phyloP scores from a whole-genome alignment of 2,888 invertebrate species.

The Odontocolon sp. region DNA sequence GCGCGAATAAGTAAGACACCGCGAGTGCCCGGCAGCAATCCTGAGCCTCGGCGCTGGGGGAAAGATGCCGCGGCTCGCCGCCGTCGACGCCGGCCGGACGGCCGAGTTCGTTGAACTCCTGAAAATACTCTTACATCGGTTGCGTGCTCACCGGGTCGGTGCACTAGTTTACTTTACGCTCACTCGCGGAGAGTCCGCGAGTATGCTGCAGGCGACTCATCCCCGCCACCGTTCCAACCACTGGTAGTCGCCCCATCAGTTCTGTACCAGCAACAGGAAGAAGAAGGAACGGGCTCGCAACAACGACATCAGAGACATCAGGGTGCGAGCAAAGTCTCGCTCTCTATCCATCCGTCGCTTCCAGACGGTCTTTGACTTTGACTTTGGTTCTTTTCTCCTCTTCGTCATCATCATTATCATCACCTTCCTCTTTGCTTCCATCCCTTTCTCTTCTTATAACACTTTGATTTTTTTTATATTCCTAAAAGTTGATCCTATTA shows the following conservation, averaged over 20 bases:
- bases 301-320: slow-evolving; percentile 10
- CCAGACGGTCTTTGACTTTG: background rate
- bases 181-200: slow-evolving; percentile 62
- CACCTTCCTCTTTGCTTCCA: slow-evolving; percentile 6
- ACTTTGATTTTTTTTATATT: background rate
- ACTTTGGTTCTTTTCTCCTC: slow-evolving; percentile 14
- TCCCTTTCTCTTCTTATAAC: background rate
- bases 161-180: slow-evolving; percentile 76
- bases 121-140: slow-evolving; percentile 79
- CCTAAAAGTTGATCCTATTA: too few relatives aligned
- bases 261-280: slow-evolving; percentile 6
- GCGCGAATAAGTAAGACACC: slow-evolving; percentile 58
- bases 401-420: slow-evolving; percentile 1
- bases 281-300: slow-evolving; percentile 20
- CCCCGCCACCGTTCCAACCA: slow-evolving; percentile 26
- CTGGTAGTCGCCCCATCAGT: slow-evolving; percentile 53
- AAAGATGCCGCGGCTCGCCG: slow-evolving; percentile 50
- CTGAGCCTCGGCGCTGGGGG: slow-evolving; percentile 35
- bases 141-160: slow-evolving; percentile 75
- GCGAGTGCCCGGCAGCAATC: slow-evolving; percentile 49
- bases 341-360: slow-evolving; percentile 42
- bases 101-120: slow-evolving; percentile 77
- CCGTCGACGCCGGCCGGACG: slow-evolving; percentile 56
- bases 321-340: slow-evolving; percentile 40
- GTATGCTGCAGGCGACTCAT: slow-evolving; percentile 28